Evolutionary conservation across 2,113 vertebrate genomes (phyloP).

Genomic region (Xiphophorus hellerii): DNA sequence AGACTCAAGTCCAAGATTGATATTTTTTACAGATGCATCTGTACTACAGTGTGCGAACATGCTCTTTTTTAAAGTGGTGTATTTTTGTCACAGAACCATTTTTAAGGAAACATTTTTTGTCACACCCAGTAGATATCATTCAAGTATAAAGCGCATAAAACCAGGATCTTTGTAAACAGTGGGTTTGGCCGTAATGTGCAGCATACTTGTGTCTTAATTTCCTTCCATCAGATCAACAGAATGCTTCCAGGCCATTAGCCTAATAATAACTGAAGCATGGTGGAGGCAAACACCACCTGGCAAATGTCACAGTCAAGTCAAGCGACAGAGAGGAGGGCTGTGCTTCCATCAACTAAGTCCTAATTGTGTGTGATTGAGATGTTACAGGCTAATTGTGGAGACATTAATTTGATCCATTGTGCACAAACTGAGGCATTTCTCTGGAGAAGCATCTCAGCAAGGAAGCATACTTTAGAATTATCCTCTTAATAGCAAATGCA

Average conservation of each 20-base stretch:
- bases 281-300: conserved; percentile 71
- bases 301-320: conserved; percentile 75
- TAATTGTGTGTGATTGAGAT: conserved; percentile 77
- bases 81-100: no score
- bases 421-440: conserved; percentile 55
- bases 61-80: no score
- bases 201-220: conserved; percentile 37
- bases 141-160: background rate
- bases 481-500: conserved; percentile 56
- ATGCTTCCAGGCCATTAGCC: conserved; percentile 59
- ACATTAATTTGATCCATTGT: conserved; percentile 48
- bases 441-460: conserved; percentile 59
- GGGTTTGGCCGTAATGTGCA: conserved; percentile 4
- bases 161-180: conserved; percentile 2
- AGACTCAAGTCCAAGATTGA: no score
- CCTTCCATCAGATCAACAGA: conserved; percentile 51
- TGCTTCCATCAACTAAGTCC: conserved; percentile 68
- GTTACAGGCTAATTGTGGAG: conserved; percentile 70
- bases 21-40: no score
- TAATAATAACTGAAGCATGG: conserved; percentile 55
- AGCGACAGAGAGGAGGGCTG: conserved; percentile 55
- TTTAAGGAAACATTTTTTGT: background rate
- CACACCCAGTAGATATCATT: background rate
- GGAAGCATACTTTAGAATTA: conserved; percentile 54
- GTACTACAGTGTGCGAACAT: no score